Evolutionary conservation across 2,113 vertebrate species (phyloP).

Genomic region (Oncorhynchus tshawytscha): DNA sequence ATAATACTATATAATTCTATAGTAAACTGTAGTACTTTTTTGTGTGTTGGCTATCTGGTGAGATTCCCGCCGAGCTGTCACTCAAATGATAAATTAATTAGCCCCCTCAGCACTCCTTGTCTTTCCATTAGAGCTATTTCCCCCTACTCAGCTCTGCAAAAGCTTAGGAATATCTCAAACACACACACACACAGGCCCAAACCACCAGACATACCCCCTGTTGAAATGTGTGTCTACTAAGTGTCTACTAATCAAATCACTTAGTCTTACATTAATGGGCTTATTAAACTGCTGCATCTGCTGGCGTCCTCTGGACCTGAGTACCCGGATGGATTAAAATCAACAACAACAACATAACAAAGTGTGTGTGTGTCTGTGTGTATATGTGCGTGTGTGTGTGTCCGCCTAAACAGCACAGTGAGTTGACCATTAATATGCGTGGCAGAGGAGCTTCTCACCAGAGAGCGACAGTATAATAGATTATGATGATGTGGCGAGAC

Average conservation of each 20-base stretch:
- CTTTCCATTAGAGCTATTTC: constrained; percentile 13
- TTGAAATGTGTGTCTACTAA: constrained; percentile 22
- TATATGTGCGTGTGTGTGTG: not conserved
- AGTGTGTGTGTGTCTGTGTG: too few species aligned
- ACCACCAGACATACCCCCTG: constrained; percentile 20
- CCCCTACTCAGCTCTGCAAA: not conserved
- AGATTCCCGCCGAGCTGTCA: constrained; percentile 39
- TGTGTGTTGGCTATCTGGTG: too few species aligned
- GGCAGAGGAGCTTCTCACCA: constrained; percentile 48
- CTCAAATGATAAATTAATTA: constrained; percentile 66
- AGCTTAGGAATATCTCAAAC: constrained; percentile 19
- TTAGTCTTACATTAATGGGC: constrained; percentile 38
- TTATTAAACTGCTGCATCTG: constrained; percentile 44
- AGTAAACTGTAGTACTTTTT: too few species aligned
- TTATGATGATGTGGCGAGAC: constrained; percentile 38
- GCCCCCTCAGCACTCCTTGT: constrained; percentile 29
- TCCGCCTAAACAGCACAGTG: not conserved
- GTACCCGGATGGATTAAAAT: constrained; percentile 26
- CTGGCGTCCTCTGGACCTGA: constrained; percentile 6
- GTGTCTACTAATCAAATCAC: constrained; percentile 35
- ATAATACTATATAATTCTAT: too few species aligned
- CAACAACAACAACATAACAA: constrained; percentile 11
- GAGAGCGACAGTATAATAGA: constrained; percentile 55
- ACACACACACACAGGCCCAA: constrained; percentile 16
- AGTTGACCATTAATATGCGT: constrained; percentile 56